A percentile compares a stretch with the other conserved stretches of the same genome.
Evolutionary conservation across 2,888 invertebrate genomes (phyloP).

Genomic region (Drosophila hamatofila): DNA sequence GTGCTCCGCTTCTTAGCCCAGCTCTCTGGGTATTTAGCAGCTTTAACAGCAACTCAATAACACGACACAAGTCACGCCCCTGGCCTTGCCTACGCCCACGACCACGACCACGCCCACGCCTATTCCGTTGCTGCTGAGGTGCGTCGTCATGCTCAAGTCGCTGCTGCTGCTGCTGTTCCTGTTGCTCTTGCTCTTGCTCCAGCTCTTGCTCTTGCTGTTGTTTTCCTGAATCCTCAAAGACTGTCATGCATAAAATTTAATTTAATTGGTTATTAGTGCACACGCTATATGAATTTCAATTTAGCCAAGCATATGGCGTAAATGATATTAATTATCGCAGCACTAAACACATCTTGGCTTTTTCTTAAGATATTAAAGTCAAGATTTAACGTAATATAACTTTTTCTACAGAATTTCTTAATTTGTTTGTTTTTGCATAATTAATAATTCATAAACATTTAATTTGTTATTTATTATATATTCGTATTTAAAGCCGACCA

Average conservation of each 20-base stretch:
- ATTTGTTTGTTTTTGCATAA: background rate
- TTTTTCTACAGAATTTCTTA: background rate
- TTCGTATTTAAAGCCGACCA: too few relatives aligned
- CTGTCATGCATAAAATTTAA: constrained; percentile 46
- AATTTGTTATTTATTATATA: too few relatives aligned
- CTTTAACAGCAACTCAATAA: constrained; percentile 40
- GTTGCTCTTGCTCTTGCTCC: background rate
- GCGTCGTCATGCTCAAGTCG: constrained; percentile 29
- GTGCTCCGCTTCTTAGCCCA: constrained; percentile 15
- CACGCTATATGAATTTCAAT: constrained; percentile 71
- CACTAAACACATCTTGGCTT: constrained; percentile 38
- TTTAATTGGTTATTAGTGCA: constrained; percentile 66
- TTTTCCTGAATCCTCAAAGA: constrained; percentile 23
- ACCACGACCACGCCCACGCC: background rate
- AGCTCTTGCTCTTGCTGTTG: constrained; percentile 10
- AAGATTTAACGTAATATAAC: background rate
- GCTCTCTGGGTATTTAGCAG: constrained; percentile 47
- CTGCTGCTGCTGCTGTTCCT: background rate
- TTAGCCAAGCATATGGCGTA: constrained; percentile 47
- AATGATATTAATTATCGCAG: constrained; percentile 46
- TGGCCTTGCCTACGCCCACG: background rate
- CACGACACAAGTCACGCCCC: constrained; percentile 5
- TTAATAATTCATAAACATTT: background rate
- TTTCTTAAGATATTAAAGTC: background rate
- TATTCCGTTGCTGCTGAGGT: constrained; percentile 12